Evolutionary conservation across 2,113 vertebrate genomes (phyloP).

Genomic region (Bubalus kerabau): DNA sequence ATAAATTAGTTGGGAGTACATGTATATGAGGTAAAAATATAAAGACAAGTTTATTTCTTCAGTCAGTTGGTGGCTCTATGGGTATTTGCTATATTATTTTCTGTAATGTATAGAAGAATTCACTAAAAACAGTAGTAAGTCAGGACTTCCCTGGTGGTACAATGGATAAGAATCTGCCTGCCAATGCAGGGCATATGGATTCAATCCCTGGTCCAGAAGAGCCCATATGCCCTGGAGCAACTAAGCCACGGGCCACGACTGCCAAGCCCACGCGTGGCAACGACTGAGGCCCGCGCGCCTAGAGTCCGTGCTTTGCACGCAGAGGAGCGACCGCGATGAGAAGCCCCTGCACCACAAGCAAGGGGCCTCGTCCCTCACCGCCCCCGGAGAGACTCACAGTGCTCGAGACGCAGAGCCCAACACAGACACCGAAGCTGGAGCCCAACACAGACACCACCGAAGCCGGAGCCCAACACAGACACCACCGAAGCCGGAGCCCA

Average conservation of each 20-base stretch:
- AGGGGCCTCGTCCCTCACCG: neutral
- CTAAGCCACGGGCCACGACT: too few species aligned
- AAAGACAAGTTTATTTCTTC: neutral
- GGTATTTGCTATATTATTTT: neutral
- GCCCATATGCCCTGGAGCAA: neutral
- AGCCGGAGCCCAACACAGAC: too few species aligned
- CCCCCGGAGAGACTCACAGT: too few species aligned
- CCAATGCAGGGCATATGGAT: too few species aligned
- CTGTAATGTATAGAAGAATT: neutral
- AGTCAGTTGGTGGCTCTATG: neutral
- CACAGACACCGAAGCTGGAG: neutral
- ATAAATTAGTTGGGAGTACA: neutral
- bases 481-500: too few species aligned
- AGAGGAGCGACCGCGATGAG: neutral
- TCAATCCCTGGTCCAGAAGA: neutral
- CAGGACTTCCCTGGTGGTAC: neutral
- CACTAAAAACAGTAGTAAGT: conserved; percentile 43
- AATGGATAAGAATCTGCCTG: neutral
- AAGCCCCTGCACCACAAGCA: too few species aligned
- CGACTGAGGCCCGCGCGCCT: accelerated
- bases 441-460: too few species aligned
- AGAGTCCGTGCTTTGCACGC: neutral
- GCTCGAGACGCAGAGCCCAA: too few species aligned
- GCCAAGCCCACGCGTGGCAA: accelerated
- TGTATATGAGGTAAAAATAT: neutral